Percentiles rank a stretch among this genome's conserved stretches.
phyloP scores from a whole-genome alignment of 2,797 vertebrate genomes.

The Pantherophis vulpinus region DNA sequence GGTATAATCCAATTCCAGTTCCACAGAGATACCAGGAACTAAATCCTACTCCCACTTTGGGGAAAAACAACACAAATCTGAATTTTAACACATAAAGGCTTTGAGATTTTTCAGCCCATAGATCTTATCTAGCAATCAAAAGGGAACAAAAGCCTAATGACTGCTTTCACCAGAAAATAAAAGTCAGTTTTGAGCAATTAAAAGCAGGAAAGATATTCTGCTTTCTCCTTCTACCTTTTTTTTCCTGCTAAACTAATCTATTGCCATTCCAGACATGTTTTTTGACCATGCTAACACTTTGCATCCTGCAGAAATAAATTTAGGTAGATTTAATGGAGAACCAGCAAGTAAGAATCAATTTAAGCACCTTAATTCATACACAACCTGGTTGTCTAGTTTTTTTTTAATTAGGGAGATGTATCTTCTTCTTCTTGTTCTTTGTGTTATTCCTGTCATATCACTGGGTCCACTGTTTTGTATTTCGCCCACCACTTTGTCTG shows the following conservation, averaged over 20 bases:
- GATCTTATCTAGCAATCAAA: background rate
- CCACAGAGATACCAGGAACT: background rate
- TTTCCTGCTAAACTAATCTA: background rate
- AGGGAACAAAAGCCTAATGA: background rate
- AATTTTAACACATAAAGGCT: background rate
- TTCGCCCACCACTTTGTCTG: background rate
- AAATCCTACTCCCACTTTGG: background rate
- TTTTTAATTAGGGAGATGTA: background rate
- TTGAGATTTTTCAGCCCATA: background rate
- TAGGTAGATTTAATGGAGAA: background rate
- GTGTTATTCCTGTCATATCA: background rate
- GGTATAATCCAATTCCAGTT: background rate
- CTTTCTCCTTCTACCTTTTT: background rate
- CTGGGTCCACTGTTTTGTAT: background rate
- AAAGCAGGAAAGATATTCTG: background rate
- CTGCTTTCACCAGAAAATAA: background rate
- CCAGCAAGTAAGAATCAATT: background rate
- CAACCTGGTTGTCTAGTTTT: background rate
- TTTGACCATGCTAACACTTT: background rate
- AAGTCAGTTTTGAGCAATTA: background rate
- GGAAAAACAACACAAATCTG: background rate
- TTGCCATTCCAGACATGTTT: background rate
- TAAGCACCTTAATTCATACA: background rate
- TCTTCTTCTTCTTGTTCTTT: background rate
- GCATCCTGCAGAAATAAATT: background rate